phyloP scores from a whole-genome alignment of 2,797 vertebrate genomes.

The Coregonus suidteri region DNA sequence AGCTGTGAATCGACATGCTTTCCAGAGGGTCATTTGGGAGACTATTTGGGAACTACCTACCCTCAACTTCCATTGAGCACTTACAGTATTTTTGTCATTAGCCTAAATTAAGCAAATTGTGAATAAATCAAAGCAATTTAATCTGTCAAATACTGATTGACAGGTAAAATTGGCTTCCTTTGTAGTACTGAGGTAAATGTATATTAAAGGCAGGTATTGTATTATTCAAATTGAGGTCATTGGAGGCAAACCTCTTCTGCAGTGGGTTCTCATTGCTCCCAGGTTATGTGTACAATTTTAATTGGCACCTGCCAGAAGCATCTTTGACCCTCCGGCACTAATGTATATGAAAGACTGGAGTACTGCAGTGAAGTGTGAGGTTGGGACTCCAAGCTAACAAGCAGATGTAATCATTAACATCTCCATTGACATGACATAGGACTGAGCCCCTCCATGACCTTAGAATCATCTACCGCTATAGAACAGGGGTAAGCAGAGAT shows the following conservation, averaged over 20 bases:
- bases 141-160: neutral
- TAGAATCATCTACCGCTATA: neutral
- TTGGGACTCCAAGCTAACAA: neutral
- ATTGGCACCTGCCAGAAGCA: neutral
- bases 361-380: neutral
- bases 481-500: neutral
- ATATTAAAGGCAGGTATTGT: neutral
- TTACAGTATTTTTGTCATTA: neutral
- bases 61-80: neutral
- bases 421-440: neutral
- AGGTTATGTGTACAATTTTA: neutral
- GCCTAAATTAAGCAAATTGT: neutral
- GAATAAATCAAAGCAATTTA: neutral
- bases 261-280: neutral
- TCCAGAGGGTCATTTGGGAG: neutral
- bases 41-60: neutral
- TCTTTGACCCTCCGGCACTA: neutral
- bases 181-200: neutral
- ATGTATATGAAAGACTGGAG: neutral
- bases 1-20: neutral
- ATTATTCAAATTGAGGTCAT: neutral
- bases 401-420: neutral
- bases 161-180: neutral
- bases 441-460: neutral
- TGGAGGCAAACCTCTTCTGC: neutral